Evolutionary conservation across 1,140 invertebrate genomes (phyloP).

Genomic region (Cotesia chilonis): DNA sequence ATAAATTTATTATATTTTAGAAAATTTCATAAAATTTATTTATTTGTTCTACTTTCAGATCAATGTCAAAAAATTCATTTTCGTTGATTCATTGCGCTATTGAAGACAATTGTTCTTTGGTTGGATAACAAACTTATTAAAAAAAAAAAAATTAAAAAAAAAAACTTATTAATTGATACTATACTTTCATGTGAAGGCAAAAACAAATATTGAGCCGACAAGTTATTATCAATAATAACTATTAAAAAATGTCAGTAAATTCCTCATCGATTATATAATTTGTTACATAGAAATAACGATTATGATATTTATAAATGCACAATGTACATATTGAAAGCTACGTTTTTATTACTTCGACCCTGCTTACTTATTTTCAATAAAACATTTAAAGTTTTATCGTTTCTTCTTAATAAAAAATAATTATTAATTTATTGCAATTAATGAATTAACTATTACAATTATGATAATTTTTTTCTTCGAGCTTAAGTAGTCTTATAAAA

Average conservation of each 20-base stretch:
- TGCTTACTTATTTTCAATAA: background rate
- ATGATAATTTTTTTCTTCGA: no score
- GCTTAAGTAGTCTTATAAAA: no score
- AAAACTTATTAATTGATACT: no score
- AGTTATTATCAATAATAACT: conserved; percentile 15
- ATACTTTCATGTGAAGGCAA: background rate
- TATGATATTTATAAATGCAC: background rate
- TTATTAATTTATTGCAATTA: no score
- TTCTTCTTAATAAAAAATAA: no score
- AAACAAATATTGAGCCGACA: conserved; percentile 13
- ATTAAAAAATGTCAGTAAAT: conserved; percentile 5
- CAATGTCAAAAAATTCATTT: no score
- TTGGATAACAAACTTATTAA: no score
- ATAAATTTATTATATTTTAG: conserved; percentile 7
- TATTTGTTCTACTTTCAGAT: background rate
- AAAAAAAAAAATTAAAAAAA: no score
- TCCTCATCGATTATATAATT: conserved; percentile 12
- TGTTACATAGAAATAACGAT: background rate
- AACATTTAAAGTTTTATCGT: background rate
- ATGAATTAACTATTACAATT: no score
- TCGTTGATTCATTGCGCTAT: no score
- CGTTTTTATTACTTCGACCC: background rate
- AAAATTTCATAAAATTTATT: conserved; percentile 14
- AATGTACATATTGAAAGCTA: background rate
- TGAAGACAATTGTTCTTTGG: no score